Evolutionary conservation across 2,113 vertebrate species (phyloP), one percentile per base, ranked within the genome.

Genomic region (Saimiri boliviensis): DNA sequence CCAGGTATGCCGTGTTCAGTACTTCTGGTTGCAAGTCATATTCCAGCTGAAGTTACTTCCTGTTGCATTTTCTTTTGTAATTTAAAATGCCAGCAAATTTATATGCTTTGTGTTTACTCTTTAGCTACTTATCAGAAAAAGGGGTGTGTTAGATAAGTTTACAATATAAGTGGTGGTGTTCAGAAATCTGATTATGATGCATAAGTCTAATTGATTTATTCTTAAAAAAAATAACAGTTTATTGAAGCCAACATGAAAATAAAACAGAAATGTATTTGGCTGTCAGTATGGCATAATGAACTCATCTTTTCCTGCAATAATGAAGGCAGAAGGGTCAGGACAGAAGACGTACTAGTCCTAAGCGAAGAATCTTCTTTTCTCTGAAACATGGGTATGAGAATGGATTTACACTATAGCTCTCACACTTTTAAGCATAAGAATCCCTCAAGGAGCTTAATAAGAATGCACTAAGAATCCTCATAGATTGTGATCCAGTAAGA

Each of bases 1-100:
- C 54, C 20, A 93, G 20, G 58, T 81, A 8, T 19, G 30, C 27
- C 40, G 42, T 3, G 60, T 23, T 86, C 25, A 21, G 8, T 54
- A 77, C 25, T 58, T 93, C 35, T 66, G 17, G 30, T 81, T 91
- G 30, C 23, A 81, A 95, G 42, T 23, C 56, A 49, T 6, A 23
- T 94, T 91, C 52, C 21, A 79, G 56, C n/a, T 73, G 49, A 80
- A 60, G 42, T 71, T 76, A 47, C 42, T 76, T 92, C 12, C 42
- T 89, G 19, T 23, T 8, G 83, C 74, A 47, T 71, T 84, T 96
- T 11, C 37, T 89, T 60, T 19, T 27, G 27, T 91, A 86, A 30
- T 84, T 92, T 94, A 81, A 83, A 89, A 92, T 81, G 63, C 30
- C 66, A 96, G 81, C 49, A 80, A 82, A 81, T n/a, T n/a, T 6